Evolutionary conservation across 2,888 invertebrate genomes (phyloP).

Genomic region (Adela reaumurella): DNA sequence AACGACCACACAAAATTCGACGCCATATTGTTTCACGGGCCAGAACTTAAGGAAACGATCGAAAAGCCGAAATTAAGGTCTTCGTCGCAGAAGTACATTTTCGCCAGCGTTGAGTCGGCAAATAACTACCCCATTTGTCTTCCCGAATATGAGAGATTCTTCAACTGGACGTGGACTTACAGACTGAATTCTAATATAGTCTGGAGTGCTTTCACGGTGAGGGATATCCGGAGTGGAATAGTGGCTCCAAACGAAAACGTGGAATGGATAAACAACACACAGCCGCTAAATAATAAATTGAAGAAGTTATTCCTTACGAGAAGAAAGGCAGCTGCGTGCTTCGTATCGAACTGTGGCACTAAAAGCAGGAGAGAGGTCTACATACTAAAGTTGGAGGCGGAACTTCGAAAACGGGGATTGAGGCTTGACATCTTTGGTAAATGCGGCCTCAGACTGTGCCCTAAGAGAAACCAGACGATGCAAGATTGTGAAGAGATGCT

Average conservation of each 20-base stretch:
- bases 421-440: constrained; percentile 8
- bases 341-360: constrained; percentile 22
- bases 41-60: too few species aligned
- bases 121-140: constrained; percentile 33
- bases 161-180: constrained; percentile 45
- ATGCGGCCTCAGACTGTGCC: constrained; percentile 8
- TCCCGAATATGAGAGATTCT: constrained; percentile 27
- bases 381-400: constrained; percentile 21
- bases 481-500: not conserved
- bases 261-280: constrained; percentile 19
- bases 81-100: constrained; percentile 32
- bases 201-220: constrained; percentile 28
- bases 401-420: constrained; percentile 6
- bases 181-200: constrained; percentile 38
- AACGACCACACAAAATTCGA: constrained; percentile 23
- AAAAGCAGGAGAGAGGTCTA: constrained; percentile 12
- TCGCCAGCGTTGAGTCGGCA: constrained; percentile 36
- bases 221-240: constrained; percentile 20
- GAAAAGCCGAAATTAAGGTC: constrained; percentile 20
- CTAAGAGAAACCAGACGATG: not conserved
- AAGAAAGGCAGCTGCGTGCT: constrained; percentile 26
- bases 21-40: constrained; percentile 25
- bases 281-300: constrained; percentile 18
- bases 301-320: constrained; percentile 17
- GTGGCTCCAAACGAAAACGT: constrained; percentile 30